Percentiles rank a stretch among this genome's conserved stretches.
Conservation (phyloP, 2,113 vertebrate species). For the Tetrax tetrax region DNA sequence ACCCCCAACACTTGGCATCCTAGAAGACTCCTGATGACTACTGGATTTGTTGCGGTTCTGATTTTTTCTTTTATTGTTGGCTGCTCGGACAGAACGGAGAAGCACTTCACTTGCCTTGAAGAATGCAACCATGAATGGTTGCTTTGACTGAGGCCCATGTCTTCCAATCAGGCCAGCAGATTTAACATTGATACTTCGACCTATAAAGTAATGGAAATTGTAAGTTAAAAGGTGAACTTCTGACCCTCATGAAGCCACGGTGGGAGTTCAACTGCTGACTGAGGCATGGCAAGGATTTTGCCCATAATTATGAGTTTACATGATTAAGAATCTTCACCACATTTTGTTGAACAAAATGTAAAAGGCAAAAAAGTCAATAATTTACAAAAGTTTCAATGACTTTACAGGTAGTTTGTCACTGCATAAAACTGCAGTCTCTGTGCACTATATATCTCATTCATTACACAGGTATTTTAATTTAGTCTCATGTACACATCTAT, state of each 20-base stretch:
- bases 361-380: background rate
- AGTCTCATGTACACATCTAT: background rate
- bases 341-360: background rate
- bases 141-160: slow-evolving; percentile 94
- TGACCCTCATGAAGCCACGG: background rate
- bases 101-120: slow-evolving; percentile 98
- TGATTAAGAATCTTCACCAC: background rate
- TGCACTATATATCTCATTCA: background rate
- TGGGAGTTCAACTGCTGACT: background rate
- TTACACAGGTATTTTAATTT: background rate
- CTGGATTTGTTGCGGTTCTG: slow-evolving; percentile 92
- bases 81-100: slow-evolving; percentile 92
- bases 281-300: background rate
- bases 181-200: slow-evolving; percentile 92
- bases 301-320: background rate
- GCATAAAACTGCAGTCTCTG: background rate
- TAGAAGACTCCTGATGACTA: slow-evolving; percentile 87
- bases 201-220: slow-evolving; percentile 71
- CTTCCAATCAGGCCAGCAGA: slow-evolving; percentile 94
- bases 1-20: slow-evolving; percentile 85
- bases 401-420: background rate
- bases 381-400: background rate
- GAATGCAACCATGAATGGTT: slow-evolving; percentile 97
- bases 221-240: background rate
- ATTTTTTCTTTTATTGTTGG: slow-evolving; percentile 91